These are phyloP conservation scores for Macrotrachela quadricornifera DNA, from an alignment of 1,140 invertebrate genomes.

Conservation along the genomic window DNA sequence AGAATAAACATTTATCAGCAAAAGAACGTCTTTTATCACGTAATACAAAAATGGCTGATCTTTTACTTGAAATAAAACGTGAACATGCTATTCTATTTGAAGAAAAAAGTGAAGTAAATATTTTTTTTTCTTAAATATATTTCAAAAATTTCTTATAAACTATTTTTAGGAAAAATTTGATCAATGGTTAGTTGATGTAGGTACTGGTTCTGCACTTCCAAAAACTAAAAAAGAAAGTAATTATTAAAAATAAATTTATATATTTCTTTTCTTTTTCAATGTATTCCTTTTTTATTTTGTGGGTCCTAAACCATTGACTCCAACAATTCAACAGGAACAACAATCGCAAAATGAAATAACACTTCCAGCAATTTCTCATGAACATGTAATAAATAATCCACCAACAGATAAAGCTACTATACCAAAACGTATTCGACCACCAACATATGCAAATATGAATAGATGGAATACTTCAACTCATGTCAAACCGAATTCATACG, in stretches of 20 bases:
- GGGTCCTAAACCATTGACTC: not conserved
- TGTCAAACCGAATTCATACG: constrained; percentile 14
- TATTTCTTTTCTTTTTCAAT: not conserved
- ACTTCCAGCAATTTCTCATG: not conserved
- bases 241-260: not conserved
- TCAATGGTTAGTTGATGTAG: constrained; percentile 1
- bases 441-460: constrained; percentile 12
- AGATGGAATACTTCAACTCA: constrained; percentile 22
- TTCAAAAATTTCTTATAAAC: constrained; percentile 1
- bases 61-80: constrained; percentile 3
- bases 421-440: not conserved
- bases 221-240: not conserved
- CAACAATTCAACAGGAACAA: not conserved
- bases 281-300: not conserved
- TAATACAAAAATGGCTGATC: constrained; percentile 7
- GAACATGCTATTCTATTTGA: constrained; percentile 8
- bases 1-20: constrained; percentile 3
- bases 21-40: constrained; percentile 1
- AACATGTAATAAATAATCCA: not conserved
- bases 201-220: not conserved
- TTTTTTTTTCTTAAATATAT: constrained; percentile 4
- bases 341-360: not conserved
- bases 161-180: constrained; percentile 3
- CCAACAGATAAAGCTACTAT: not conserved
- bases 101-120: not conserved